Evolutionary conservation across 1,140 invertebrate species (phyloP).

Genomic region (Probaryconus sp.): DNA sequence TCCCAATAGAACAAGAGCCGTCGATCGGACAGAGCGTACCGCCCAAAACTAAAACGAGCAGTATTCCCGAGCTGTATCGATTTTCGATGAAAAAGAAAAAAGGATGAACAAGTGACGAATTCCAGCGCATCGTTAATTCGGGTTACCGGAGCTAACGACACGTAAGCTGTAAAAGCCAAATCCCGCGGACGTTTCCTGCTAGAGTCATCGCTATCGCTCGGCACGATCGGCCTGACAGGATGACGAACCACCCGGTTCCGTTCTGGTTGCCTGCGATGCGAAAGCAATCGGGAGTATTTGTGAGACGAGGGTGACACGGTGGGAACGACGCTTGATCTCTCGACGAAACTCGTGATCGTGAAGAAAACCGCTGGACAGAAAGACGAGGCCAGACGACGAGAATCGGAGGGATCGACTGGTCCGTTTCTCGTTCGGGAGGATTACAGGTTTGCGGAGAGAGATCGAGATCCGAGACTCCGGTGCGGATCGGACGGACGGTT

Average conservation of each 20-base stretch:
- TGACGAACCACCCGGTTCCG: conserved; percentile 67
- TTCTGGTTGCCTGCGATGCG: conserved; percentile 58
- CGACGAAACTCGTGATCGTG: conserved; percentile 47
- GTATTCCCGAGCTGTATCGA: conserved; percentile 10
- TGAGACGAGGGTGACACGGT: conserved; percentile 64
- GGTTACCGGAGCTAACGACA: conserved; percentile 55
- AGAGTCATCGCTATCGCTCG: conserved; percentile 44
- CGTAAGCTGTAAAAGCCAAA: conserved; percentile 61
- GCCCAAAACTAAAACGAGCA: conserved; percentile 20
- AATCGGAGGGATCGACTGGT: conserved; percentile 59
- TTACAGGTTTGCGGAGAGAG: conserved; percentile 78
- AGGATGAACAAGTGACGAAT: conserved; percentile 44
- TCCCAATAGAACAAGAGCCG: conserved; percentile 36
- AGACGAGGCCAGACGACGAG: conserved; percentile 34
- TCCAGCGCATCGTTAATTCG: conserved; percentile 58
- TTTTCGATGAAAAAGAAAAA: conserved; percentile 47
- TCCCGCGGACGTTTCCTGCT: conserved; percentile 61
- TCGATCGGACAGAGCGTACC: conserved; percentile 31
- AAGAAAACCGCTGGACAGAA: conserved; percentile 50
- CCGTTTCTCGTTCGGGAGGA: conserved; percentile 65
- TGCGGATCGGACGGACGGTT: conserved; percentile 73
- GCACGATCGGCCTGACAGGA: conserved; percentile 65
- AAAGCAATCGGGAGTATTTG: conserved; percentile 58
- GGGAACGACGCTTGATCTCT: conserved; percentile 59
- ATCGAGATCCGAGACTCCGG: conserved; percentile 74